Percentiles rank a stretch among this genome's conserved stretches.
These are phyloP conservation scores for Anastrepha ludens DNA, from an alignment of 1,140 invertebrate species.

Conservation along the genomic window DNA sequence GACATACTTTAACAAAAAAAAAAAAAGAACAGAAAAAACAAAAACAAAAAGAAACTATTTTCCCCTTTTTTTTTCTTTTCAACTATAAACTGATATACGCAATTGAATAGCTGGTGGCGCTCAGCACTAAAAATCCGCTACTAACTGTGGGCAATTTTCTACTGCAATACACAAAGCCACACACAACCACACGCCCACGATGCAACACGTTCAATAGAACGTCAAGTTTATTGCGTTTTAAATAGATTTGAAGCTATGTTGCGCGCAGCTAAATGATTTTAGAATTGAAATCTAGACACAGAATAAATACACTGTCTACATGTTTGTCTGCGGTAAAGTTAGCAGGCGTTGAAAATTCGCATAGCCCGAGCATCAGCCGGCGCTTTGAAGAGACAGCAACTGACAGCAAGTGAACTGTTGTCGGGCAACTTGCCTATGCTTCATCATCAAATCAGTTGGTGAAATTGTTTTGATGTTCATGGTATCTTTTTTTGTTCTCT, in stretches of 20 bases:
- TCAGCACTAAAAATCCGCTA: neutral
- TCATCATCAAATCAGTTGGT: conserved; percentile 47
- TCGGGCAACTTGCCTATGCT: conserved; percentile 24
- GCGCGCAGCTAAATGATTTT: conserved; percentile 24
- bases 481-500: neutral
- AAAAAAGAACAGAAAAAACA: no score
- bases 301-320: conserved; percentile 1
- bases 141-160: conserved; percentile 29
- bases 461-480: conserved; percentile 44
- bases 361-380: neutral
- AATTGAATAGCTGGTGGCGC: neutral
- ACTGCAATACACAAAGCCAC: neutral
- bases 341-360: conserved; percentile 18
- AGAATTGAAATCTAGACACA: conserved; percentile 20
- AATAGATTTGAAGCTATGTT: conserved; percentile 44
- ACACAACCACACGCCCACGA: neutral
- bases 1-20: neutral
- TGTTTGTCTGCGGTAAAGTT: conserved; percentile 12
- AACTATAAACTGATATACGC: neutral
- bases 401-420: neutral
- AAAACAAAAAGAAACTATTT: neutral
- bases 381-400: neutral
- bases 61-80: neutral
- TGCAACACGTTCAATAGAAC: conserved; percentile 45
- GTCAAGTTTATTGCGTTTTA: conserved; percentile 47